phyloP scores from a whole-genome alignment of 1,140 invertebrate species.

The Drosophila suzukii region DNA sequence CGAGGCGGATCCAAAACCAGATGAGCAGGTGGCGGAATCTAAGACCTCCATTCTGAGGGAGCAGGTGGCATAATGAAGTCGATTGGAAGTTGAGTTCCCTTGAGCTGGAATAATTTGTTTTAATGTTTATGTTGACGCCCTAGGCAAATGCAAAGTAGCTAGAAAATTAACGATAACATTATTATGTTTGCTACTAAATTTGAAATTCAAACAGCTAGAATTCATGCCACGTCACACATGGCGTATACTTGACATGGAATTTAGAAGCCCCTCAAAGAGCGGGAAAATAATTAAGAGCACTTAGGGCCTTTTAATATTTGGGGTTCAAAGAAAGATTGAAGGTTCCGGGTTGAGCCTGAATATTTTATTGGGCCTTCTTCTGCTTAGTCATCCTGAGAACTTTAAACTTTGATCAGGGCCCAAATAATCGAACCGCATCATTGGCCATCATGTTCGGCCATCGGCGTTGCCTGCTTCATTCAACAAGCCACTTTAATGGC shows the following conservation, averaged over 20 bases:
- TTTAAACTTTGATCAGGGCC: slow-evolving; percentile 34
- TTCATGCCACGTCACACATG: slow-evolving; percentile 11
- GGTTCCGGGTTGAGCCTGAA: slow-evolving; percentile 8
- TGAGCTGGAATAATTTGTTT: slow-evolving; percentile 48
- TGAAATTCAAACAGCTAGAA: slow-evolving; percentile 13
- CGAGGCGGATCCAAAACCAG: slow-evolving; percentile 14
- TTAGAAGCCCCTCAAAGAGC: not conserved
- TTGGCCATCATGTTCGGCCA: slow-evolving; percentile 23
- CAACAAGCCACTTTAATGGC: slow-evolving; percentile 41
- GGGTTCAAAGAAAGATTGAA: slow-evolving; percentile 1
- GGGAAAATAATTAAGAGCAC: slow-evolving; percentile 1
- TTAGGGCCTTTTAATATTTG: slow-evolving; percentile 5
- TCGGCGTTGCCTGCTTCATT: not conserved
- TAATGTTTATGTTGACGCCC: slow-evolving; percentile 32
- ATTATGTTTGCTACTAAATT: slow-evolving; percentile 25
- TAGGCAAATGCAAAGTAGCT: slow-evolving; percentile 17
- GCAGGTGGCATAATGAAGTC: slow-evolving; percentile 53
- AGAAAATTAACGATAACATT: slow-evolving; percentile 37
- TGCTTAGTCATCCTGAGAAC: slow-evolving; percentile 3
- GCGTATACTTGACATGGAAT: slow-evolving; percentile 9
- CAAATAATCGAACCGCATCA: slow-evolving; percentile 47
- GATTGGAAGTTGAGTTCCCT: slow-evolving; percentile 52
- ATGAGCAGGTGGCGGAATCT: slow-evolving; percentile 32
- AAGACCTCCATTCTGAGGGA: slow-evolving; percentile 5
- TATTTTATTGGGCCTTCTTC: slow-evolving; percentile 6